These are phyloP conservation scores for Pteropus rufus DNA, from an alignment of 2,797 vertebrate genomes.

Conservation along the genomic window DNA sequence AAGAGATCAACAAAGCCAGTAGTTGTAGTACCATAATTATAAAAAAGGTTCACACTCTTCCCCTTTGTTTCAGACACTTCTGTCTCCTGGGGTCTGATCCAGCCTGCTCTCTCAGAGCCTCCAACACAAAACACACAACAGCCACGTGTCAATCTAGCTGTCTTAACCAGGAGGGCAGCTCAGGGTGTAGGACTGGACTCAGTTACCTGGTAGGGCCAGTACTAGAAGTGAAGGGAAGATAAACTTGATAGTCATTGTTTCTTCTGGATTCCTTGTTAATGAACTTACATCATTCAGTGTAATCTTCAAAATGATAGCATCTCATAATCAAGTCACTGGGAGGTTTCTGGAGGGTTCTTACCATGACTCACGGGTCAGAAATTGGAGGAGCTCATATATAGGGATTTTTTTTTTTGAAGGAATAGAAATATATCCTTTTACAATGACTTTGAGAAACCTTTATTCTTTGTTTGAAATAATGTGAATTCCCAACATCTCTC, in stretches of 20 bases:
- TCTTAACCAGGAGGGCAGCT: not conserved
- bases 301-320: not conserved
- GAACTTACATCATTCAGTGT: not conserved
- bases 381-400: constrained; percentile 6
- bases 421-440: not conserved
- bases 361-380: not conserved
- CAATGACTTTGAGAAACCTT: not conserved
- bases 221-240: not conserved
- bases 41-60: not conserved
- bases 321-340: not conserved
- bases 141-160: not conserved
- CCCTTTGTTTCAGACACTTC: not conserved
- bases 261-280: not conserved
- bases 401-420: not conserved
- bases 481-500: not conserved
- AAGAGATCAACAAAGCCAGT: not conserved
- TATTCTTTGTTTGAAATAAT: not conserved
- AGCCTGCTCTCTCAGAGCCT: not conserved
- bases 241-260: not conserved
- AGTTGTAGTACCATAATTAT: not conserved
- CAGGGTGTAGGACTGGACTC: not conserved
- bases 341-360: not conserved
- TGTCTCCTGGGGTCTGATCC: not conserved
- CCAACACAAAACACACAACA: not conserved
- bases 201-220: constrained; percentile 26